These are phyloP conservation scores for Bagarius yarrelli DNA, from an alignment of 2,113 vertebrate genomes.

Conservation along the genomic window DNA sequence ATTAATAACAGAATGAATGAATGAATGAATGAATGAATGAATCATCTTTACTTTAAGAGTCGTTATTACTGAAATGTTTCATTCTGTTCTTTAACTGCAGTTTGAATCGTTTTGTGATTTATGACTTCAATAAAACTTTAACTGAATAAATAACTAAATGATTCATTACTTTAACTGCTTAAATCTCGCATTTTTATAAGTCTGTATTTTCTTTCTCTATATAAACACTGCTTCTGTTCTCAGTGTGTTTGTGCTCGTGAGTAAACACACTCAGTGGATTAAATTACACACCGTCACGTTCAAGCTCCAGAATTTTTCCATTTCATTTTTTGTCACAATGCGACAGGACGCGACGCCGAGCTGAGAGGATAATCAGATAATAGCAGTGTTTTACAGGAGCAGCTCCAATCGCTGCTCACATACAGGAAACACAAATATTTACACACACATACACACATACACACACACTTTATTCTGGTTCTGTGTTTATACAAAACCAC, in stretches of 20 bases:
- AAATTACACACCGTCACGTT: neutral
- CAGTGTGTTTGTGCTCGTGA: neutral
- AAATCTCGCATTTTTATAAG: no score
- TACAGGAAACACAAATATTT: conserved; percentile 69
- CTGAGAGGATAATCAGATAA: conserved; percentile 57
- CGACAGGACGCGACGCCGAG: conserved; percentile 35
- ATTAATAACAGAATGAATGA: no score
- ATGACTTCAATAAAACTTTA: no score
- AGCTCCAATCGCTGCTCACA: conserved; percentile 59
- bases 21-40: no score
- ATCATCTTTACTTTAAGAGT: no score
- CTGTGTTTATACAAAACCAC: neutral
- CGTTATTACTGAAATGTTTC: no score
- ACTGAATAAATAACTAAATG: no score
- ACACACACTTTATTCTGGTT: conserved; percentile 52
- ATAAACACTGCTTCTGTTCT: no score
- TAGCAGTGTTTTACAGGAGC: conserved; percentile 66
- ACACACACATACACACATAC: conserved; percentile 51
- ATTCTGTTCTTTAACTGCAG: no score
- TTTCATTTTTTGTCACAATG: conserved; percentile 14
- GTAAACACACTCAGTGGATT: neutral
- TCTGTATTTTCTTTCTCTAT: no score
- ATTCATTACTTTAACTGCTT: no score
- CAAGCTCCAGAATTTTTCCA: conserved; percentile 4
- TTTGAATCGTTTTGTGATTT: no score